phyloP scores from a whole-genome alignment of 2,797 vertebrate species.

The Calcarius lapponicus region DNA sequence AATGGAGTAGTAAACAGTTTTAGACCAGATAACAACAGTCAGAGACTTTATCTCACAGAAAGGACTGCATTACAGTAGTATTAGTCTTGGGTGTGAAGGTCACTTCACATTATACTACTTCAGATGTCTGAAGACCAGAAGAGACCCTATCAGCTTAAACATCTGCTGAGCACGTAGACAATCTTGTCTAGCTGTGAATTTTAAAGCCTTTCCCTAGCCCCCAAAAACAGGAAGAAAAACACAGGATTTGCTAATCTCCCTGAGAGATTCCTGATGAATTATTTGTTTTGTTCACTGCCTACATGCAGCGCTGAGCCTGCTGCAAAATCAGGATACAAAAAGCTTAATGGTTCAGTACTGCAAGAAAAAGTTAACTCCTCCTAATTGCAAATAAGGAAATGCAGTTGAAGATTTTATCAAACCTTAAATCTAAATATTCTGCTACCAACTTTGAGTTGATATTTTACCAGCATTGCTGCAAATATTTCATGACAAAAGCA shows the following conservation, averaged over 20 bases:
- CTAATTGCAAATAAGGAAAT: background rate
- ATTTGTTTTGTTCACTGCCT: background rate
- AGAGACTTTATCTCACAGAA: background rate
- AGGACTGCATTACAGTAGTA: background rate
- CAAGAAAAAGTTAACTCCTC: background rate
- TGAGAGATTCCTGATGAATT: background rate
- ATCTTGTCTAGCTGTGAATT: background rate
- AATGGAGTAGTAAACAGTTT: background rate
- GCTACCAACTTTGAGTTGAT: accelerated
- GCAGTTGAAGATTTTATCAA: background rate
- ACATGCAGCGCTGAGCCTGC: background rate
- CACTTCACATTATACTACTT: background rate
- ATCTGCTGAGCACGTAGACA: background rate
- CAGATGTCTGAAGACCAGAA: background rate
- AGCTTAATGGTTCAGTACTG: background rate
- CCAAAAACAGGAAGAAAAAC: background rate
- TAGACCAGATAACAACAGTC: background rate
- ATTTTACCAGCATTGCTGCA: background rate
- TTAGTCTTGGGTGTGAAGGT: background rate
- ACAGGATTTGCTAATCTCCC: background rate
- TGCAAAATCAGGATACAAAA: background rate
- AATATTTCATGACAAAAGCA: background rate
- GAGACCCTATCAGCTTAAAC: background rate
- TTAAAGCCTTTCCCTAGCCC: background rate
- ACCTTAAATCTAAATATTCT: background rate